phyloP scores from a whole-genome alignment of 1,140 invertebrate species.

The Bombyx mandarina region DNA sequence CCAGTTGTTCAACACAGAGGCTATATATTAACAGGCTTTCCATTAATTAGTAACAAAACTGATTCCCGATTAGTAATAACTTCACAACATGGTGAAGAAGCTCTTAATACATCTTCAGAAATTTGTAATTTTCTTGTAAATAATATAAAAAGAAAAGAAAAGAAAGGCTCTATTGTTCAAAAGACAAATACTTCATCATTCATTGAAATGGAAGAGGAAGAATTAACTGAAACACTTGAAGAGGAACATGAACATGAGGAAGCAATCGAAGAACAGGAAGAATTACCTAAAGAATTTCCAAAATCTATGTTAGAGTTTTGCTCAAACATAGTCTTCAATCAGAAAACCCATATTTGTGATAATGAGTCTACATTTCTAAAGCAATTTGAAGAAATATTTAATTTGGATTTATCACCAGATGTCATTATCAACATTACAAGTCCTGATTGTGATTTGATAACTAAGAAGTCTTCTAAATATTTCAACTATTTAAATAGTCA shows the following conservation, averaged over 20 bases:
- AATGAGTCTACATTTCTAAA: slow-evolving; percentile 30
- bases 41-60: slow-evolving; percentile 63
- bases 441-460: slow-evolving; percentile 66
- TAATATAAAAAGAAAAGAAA: slow-evolving; percentile 43
- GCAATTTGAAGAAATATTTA: slow-evolving; percentile 42
- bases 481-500: slow-evolving; percentile 50
- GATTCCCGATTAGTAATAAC: slow-evolving; percentile 28
- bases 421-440: slow-evolving; percentile 71
- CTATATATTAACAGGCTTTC: slow-evolving; percentile 73
- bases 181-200: slow-evolving; percentile 10
- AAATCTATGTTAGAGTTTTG: slow-evolving; percentile 50
- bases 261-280: slow-evolving; percentile 34
- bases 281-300: slow-evolving; percentile 31
- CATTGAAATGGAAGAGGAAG: slow-evolving; percentile 30
- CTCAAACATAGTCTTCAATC: slow-evolving; percentile 23
- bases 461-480: slow-evolving; percentile 53
- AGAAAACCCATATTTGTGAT: slow-evolving; percentile 25
- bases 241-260: slow-evolving; percentile 17
- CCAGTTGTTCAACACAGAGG: slow-evolving; percentile 70
- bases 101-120: slow-evolving; percentile 48
- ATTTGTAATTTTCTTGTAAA: slow-evolving; percentile 58
- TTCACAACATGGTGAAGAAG: slow-evolving; percentile 60
- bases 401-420: slow-evolving; percentile 55
- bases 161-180: slow-evolving; percentile 9
- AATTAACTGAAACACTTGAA: slow-evolving; percentile 27